A percentile compares a stretch with the other conserved stretches of the same genome.
Evolutionary conservation across 2,888 invertebrate genomes (phyloP).

Genomic region (Xanthorhoe spadicearia): DNA sequence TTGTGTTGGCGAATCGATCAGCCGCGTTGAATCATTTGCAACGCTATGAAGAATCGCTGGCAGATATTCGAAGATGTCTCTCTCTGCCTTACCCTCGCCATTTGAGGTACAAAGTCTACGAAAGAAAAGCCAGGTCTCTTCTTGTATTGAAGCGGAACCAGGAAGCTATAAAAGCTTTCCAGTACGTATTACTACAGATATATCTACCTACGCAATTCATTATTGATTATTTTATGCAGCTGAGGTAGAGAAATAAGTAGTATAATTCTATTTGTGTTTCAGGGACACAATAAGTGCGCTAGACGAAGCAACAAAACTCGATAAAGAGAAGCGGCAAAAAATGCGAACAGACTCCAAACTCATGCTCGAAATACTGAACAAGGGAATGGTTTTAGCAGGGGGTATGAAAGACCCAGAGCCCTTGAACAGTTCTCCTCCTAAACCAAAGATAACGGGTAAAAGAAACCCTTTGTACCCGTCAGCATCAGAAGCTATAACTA

Average conservation of each 20-base stretch:
- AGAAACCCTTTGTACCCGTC: constrained; percentile 79
- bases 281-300: constrained; percentile 87
- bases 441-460: constrained; percentile 75
- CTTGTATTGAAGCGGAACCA: constrained; percentile 87
- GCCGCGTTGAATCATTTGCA: constrained; percentile 91
- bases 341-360: constrained; percentile 87
- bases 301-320: constrained; percentile 86
- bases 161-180: constrained; percentile 87
- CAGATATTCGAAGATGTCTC: constrained; percentile 89
- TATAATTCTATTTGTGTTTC: neutral
- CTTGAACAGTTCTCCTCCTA: constrained; percentile 65
- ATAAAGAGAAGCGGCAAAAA: constrained; percentile 86
- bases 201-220: no score
- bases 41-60: constrained; percentile 87
- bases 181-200: constrained; percentile 59
- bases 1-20: constrained; percentile 92
- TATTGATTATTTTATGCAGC: neutral
- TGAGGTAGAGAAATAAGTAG: neutral
- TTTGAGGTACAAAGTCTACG: constrained; percentile 89
- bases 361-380: constrained; percentile 88
- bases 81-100: constrained; percentile 88
- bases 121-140: constrained; percentile 89
- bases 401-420: constrained; percentile 70
- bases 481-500: constrained; percentile 86
- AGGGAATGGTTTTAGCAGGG: constrained; percentile 82